Evolutionary conservation across 2,797 vertebrate species (phyloP), one percentile per base, ranked within the genome.

Genomic region (Hydrocynus forskahlii): DNA sequence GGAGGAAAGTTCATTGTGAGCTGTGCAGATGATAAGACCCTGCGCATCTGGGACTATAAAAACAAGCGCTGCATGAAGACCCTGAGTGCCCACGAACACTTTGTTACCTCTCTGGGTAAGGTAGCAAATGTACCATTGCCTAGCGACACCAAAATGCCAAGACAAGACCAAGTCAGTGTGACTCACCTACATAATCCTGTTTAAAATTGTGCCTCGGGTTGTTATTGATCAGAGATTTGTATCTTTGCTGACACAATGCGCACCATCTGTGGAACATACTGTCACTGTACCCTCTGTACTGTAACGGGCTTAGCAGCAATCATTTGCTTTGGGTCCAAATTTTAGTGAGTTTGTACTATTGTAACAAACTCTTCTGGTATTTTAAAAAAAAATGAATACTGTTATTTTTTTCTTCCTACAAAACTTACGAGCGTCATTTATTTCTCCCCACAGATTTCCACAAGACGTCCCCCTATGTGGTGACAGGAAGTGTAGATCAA

Each of bases 11-110:
- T 98, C 91, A 98, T 99, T 89, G 95, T 99, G 94, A 97, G 95
- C 94, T 99, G 97, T 93, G 98, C 98, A 83, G 98, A 99, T 92
- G 98, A 99, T 92, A 99, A 99, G 94, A 99, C 98, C 88, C 93
- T 99, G 82, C 96, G 98, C 93, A 97, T 99, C 90, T 99, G 98
- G 98, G 98, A 99, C 95, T 99, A 97, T 94, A 99, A 99, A 94
- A 99, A 99, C 95, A 99, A 99, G 87, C 96, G 98, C 92, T 99
- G 98, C 96, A 98, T 97, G 97, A 99, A 99, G 95, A 99, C 97
- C 91, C 95, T 99, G 90, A 94, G 96, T 92, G 98, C 98, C 95
- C 98, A 99, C 67, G 98, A 99, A 97, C 98, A 99, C 95, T 99
- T 99, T 95, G 98, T 99, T 95, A 99, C 98, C 96, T 99, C 98